A percentile compares a stretch with the other conserved stretches of the same genome.
Evolutionary conservation across 2,113 vertebrate genomes (phyloP).

Genomic region (Hoplias malabaricus): DNA sequence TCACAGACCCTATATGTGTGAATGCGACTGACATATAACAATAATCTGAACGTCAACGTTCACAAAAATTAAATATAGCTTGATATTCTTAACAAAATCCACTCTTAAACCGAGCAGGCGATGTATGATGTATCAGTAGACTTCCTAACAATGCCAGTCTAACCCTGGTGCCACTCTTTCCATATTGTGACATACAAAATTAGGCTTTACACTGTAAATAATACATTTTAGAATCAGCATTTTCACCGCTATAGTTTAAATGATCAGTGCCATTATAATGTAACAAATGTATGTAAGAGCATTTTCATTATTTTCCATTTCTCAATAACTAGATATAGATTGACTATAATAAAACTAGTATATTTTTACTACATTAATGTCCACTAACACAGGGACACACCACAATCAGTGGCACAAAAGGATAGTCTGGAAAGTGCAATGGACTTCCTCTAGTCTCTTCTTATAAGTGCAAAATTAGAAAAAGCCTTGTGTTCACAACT

Average conservation of each 20-base stretch:
- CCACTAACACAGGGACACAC: neutral
- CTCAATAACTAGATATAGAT: too few species aligned
- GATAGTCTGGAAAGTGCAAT: conserved; percentile 28
- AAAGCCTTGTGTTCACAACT: conserved; percentile 7
- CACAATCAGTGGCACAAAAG: neutral
- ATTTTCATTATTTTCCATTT: too few species aligned
- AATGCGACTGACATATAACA: neutral
- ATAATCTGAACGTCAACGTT: too few species aligned
- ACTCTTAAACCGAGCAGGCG: neutral
- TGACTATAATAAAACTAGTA: too few species aligned
- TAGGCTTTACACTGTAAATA: neutral
- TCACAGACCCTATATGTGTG: neutral
- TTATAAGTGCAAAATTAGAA: conserved; percentile 36
- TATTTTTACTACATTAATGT: neutral
- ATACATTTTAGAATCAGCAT: too few species aligned
- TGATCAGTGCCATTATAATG: too few species aligned
- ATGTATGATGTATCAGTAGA: too few species aligned
- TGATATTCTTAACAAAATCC: neutral
- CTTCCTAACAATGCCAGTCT: neutral
- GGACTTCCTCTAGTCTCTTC: neutral
- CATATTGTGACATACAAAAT: neutral
- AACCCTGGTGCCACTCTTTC: neutral
- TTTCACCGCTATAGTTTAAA: too few species aligned
- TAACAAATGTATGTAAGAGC: too few species aligned
- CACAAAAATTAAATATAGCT: too few species aligned